phyloP scores from a whole-genome alignment of 2,888 invertebrate species.

The Blastobasis adustella region DNA sequence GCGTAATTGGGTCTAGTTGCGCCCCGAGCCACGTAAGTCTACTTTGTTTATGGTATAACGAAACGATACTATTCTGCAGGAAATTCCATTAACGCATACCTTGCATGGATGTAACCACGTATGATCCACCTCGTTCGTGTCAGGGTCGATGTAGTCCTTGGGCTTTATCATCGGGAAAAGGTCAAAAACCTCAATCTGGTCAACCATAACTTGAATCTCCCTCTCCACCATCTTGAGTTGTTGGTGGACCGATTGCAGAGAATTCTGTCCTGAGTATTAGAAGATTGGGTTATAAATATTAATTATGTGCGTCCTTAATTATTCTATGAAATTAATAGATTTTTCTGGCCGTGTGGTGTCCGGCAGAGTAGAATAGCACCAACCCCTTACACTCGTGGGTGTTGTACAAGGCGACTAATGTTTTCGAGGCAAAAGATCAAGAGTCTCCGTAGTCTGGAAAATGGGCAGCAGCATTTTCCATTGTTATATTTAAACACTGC shows the following conservation, averaged over 20 bases:
- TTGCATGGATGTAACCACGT: slow-evolving; percentile 64
- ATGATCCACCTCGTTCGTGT: slow-evolving; percentile 41
- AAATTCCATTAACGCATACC: slow-evolving; percentile 25
- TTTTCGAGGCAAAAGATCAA: too few species aligned
- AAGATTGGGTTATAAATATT: not conserved
- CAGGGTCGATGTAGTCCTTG: slow-evolving; percentile 42
- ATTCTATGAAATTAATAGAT: not conserved
- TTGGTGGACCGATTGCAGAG: slow-evolving; percentile 77
- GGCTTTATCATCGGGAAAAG: slow-evolving; percentile 67
- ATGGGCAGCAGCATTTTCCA: too few species aligned
- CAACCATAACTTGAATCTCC: slow-evolving; percentile 75
- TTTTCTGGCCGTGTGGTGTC: not conserved
- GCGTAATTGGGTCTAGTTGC: too few species aligned
- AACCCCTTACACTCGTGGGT: too few species aligned
- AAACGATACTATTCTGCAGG: too few species aligned
- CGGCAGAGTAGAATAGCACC: too few species aligned
- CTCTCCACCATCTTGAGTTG: slow-evolving; percentile 81
- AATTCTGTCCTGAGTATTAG: slow-evolving; percentile 57
- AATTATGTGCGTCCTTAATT: not conserved
- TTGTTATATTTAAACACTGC: too few species aligned
- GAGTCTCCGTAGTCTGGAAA: too few species aligned
- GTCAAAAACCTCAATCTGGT: slow-evolving; percentile 72
- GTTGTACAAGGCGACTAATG: too few species aligned
- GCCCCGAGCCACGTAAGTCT: too few species aligned
- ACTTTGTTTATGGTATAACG: too few species aligned